phyloP scores from a whole-genome alignment of 2,888 invertebrate genomes.

The Agonopterix subpropinquella region DNA sequence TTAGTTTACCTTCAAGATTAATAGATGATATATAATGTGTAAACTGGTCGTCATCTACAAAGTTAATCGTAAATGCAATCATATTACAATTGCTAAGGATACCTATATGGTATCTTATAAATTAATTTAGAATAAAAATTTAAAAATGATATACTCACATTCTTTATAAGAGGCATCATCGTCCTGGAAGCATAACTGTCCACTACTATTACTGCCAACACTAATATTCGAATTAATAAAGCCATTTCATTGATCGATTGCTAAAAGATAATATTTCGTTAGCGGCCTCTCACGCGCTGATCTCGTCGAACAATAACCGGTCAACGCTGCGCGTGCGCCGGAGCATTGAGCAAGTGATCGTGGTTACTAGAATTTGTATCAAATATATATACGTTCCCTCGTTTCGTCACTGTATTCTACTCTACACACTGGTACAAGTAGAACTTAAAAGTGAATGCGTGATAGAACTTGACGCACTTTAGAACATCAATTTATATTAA shows the following conservation, averaged over 20 bases:
- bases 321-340: neutral
- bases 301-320: constrained; percentile 5
- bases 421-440: too few relatives aligned
- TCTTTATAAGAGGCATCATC: constrained; percentile 52
- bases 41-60: too few relatives aligned
- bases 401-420: constrained; percentile 5
- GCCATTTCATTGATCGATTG: too few relatives aligned
- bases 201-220: constrained; percentile 15
- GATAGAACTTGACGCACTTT: too few relatives aligned
- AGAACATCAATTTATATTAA: too few relatives aligned
- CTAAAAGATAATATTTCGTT: neutral
- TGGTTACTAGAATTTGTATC: neutral
- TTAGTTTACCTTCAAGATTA: too few relatives aligned
- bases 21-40: too few relatives aligned
- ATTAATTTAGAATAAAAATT: too few relatives aligned
- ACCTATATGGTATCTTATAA: too few relatives aligned
- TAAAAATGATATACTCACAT: constrained; percentile 36
- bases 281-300: neutral
- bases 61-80: too few relatives aligned
- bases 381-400: neutral
- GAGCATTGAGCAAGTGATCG: constrained; percentile 3
- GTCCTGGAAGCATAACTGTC: constrained; percentile 27
- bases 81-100: too few relatives aligned
- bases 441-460: too few relatives aligned
- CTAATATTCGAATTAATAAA: constrained; percentile 3